A percentile compares a stretch with the other conserved stretches of the same genome.
phyloP scores from a whole-genome alignment of 2,888 invertebrate genomes.

The Cryptocephalus primarius region DNA sequence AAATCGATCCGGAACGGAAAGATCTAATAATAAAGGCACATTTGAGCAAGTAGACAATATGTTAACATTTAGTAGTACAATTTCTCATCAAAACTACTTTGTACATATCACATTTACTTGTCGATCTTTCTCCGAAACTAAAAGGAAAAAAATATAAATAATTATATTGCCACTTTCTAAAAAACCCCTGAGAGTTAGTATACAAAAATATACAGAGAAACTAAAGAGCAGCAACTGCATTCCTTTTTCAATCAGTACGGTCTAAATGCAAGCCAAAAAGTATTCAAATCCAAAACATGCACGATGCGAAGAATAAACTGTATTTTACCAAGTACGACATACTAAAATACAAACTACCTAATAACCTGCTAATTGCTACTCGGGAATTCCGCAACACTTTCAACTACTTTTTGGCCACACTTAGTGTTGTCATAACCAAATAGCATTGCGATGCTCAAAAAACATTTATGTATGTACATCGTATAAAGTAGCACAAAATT shows the following conservation, averaged over 20 bases:
- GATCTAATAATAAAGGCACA: conserved; percentile 33
- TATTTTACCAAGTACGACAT: no score
- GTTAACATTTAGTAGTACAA: conserved; percentile 23
- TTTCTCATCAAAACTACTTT: conserved; percentile 22
- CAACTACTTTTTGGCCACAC: no score
- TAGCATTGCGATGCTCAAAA: no score
- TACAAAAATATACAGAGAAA: conserved; percentile 24
- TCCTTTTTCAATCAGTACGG: conserved; percentile 6
- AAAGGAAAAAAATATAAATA: conserved; percentile 13
- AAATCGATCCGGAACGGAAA: conserved; percentile 9
- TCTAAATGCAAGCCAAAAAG: conserved; percentile 10
- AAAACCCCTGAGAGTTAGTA: conserved; percentile 33
- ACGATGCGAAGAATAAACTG: not conserved
- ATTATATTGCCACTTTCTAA: conserved; percentile 26
- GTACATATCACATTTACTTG: conserved; percentile 28
- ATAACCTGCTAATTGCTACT: no score
- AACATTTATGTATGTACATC: no score
- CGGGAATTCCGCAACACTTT: no score
- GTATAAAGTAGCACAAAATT: no score
- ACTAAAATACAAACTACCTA: no score
- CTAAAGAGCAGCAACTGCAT: conserved; percentile 16
- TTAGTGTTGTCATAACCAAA: no score
- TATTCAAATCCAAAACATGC: conserved; percentile 1
- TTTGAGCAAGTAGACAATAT: conserved; percentile 34
- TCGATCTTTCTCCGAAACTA: conserved; percentile 12